Conservation (phyloP, 2,888 invertebrate species). For the Onchidella celtica region DNA sequence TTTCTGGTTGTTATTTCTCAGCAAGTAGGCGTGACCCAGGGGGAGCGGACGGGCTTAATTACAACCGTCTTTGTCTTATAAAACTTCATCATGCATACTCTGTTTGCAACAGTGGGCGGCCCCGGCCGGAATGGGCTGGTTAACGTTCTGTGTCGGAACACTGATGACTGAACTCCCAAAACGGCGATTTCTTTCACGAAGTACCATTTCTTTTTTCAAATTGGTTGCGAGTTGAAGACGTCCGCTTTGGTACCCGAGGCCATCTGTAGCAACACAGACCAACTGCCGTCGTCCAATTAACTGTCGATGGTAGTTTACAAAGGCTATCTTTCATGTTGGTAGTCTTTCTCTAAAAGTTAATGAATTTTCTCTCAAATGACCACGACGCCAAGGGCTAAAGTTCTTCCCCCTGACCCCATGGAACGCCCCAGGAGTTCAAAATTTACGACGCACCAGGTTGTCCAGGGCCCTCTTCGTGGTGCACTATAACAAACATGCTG, state of each 20-base stretch:
- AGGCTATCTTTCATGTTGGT: not conserved
- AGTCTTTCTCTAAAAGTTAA: not conserved
- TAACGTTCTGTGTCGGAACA: too few relatives aligned
- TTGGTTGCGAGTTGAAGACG: too few relatives aligned
- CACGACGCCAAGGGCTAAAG: not conserved
- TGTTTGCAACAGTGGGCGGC: too few relatives aligned
- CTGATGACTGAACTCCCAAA: too few relatives aligned
- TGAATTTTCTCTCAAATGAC: constrained; percentile 18
- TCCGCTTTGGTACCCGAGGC: not conserved
- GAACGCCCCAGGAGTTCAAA: not conserved
- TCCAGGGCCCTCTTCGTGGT: not conserved
- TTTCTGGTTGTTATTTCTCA: too few relatives aligned
- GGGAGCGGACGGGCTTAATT: too few relatives aligned
- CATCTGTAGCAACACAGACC: not conserved
- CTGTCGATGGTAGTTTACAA: not conserved
- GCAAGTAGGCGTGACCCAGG: too few relatives aligned
- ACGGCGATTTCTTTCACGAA: too few relatives aligned
- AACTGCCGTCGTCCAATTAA: not conserved
- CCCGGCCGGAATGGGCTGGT: too few relatives aligned
- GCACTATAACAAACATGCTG: not conserved
- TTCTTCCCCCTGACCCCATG: not conserved
- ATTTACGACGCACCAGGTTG: constrained; percentile 16
- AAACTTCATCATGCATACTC: too few relatives aligned
- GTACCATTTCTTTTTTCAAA: too few relatives aligned
- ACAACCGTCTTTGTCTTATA: too few relatives aligned